Evolutionary conservation across 64 coral and sea anemone genomes (phyloP).

Genomic region (Porites australiensis): DNA sequence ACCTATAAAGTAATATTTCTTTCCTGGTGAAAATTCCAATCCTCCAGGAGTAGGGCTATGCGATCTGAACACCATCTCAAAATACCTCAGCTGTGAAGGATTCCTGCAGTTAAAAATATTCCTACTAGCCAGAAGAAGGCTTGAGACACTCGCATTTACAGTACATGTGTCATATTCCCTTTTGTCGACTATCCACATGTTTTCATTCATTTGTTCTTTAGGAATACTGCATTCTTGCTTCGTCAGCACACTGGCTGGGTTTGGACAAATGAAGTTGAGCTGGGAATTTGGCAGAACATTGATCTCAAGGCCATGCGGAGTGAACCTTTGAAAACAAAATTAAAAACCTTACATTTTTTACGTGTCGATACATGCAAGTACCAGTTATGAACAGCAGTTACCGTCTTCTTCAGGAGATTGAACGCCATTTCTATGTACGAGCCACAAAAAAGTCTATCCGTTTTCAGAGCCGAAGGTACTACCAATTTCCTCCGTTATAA

Average conservation of each 20-base stretch:
- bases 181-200: conserved; percentile 81
- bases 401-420: no score
- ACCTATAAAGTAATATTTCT: conserved; percentile 81
- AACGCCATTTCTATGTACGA: no score
- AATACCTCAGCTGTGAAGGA: conserved; percentile 39
- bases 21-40: conserved; percentile 55
- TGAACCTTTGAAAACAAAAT: conserved; percentile 19
- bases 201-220: conserved; percentile 68
- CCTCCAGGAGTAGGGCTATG: not conserved
- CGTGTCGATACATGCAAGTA: no score
- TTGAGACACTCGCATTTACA: not conserved
- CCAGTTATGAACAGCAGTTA: no score
- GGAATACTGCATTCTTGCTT: not conserved
- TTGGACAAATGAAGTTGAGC: conserved; percentile 64
- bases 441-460: no score
- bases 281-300: conserved; percentile 55
- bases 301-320: conserved; percentile 2
- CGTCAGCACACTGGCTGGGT: conserved; percentile 24
- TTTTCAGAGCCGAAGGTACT: no score
- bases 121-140: not conserved
- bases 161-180: conserved; percentile 55
- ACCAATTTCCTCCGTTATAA: no score
- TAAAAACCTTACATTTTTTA: no score
- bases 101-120: not conserved
- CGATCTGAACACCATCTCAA: conserved; percentile 30